Evolutionary conservation across 2,888 invertebrate genomes (phyloP).

Genomic region (Andricus curvator): DNA sequence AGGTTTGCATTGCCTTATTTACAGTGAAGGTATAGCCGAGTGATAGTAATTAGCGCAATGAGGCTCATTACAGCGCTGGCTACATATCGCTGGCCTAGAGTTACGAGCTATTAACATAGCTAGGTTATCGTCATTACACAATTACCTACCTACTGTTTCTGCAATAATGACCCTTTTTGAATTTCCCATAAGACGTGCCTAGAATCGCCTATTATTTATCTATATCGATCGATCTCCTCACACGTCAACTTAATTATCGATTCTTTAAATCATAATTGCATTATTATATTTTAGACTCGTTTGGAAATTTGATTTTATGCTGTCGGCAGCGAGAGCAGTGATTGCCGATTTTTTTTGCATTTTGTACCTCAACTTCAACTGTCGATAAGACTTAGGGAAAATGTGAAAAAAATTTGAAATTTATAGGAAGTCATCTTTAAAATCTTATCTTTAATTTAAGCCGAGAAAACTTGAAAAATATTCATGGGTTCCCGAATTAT

Average conservation of each 20-base stretch:
- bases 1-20: conserved; percentile 16
- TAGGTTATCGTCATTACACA: conserved; percentile 43
- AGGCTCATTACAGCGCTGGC: conserved; percentile 39
- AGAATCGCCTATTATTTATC: conserved; percentile 29
- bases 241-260: background rate
- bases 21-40: conserved; percentile 6
- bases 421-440: too few relatives aligned
- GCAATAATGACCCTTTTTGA: conserved; percentile 37
- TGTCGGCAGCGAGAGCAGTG: too few relatives aligned
- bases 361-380: too few relatives aligned
- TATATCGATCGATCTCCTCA: background rate
- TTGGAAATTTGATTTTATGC: too few relatives aligned
- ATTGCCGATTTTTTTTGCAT: too few relatives aligned
- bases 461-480: too few relatives aligned
- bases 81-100: conserved; percentile 36
- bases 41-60: conserved; percentile 43
- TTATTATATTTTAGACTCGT: too few relatives aligned
- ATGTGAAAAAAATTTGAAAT: too few relatives aligned
- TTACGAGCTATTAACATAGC: conserved; percentile 41
- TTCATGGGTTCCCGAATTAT: too few relatives aligned
- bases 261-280: too few relatives aligned
- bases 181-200: conserved; percentile 25
- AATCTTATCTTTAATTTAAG: too few relatives aligned
- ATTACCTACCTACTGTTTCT: conserved; percentile 38
- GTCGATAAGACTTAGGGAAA: too few relatives aligned